Conservation (phyloP, 2,113 vertebrate genomes). For the Misgurnus anguillicaudatus region DNA sequence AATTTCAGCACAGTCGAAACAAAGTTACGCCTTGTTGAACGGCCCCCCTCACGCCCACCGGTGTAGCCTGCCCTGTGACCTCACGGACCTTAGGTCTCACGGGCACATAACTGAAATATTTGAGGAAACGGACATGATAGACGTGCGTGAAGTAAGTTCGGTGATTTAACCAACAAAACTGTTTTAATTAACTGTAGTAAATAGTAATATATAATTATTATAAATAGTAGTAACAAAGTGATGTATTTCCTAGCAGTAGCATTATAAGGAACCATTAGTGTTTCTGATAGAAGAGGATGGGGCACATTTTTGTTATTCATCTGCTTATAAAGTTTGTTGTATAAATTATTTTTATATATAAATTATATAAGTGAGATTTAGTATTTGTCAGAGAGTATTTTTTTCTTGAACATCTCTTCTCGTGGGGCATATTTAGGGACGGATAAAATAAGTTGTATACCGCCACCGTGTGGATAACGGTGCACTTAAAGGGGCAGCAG, state of each 20-base stretch:
- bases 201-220: neutral
- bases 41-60: conserved; percentile 61
- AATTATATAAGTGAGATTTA: neutral
- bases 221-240: too few relatives aligned
- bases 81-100: neutral
- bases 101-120: neutral
- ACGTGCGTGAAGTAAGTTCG: conserved; percentile 4
- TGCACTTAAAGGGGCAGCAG: neutral
- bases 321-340: neutral
- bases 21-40: conserved; percentile 45
- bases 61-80: conserved; percentile 15
- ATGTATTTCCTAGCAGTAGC: too few relatives aligned
- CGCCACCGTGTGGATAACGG: conserved; percentile 26
- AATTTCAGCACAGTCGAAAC: conserved; percentile 35
- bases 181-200: too few relatives aligned
- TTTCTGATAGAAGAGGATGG: neutral
- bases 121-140: neutral
- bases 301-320: neutral
- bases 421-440: neutral
- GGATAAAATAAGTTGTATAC: neutral
- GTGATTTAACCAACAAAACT: too few relatives aligned
- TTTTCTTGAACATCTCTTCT: neutral
- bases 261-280: too few relatives aligned
- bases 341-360: neutral
- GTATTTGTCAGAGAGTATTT: neutral